Percentiles rank a stretch among this genome's conserved stretches.
Evolutionary conservation across 2,113 vertebrate genomes (phyloP).

Genomic region (Gallinago paraguaiae): DNA sequence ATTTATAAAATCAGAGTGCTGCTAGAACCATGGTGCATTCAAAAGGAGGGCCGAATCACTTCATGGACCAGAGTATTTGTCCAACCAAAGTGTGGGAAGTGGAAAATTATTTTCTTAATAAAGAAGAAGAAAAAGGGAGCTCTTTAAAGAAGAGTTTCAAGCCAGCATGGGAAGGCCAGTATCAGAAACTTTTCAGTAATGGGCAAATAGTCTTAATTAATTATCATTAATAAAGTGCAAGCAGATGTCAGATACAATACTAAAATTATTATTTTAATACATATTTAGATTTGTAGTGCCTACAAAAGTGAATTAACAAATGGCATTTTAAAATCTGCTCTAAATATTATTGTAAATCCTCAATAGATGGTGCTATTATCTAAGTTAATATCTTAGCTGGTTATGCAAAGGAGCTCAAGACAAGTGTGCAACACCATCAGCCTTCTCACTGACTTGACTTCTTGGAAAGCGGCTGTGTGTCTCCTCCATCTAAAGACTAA

Average conservation of each 20-base stretch:
- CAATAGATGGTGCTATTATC: conserved; percentile 73
- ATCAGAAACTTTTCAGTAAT: background rate
- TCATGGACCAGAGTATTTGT: background rate
- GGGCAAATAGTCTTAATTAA: background rate
- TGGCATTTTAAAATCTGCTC: background rate
- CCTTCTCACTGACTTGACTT: background rate
- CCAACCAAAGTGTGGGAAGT: background rate
- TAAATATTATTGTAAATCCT: conserved; percentile 42
- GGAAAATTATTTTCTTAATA: background rate
- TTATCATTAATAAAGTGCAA: background rate
- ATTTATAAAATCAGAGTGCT: background rate
- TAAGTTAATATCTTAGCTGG: conserved; percentile 48
- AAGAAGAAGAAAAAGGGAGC: background rate
- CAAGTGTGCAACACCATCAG: background rate
- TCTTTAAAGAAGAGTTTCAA: background rate
- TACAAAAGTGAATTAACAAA: background rate
- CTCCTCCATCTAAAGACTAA: background rate
- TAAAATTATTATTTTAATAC: background rate
- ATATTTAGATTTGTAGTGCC: background rate
- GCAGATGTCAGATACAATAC: background rate
- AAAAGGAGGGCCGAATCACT: background rate
- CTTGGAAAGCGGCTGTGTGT: background rate
- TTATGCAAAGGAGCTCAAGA: conserved; percentile 22
- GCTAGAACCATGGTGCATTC: background rate
- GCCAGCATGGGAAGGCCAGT: background rate